Conservation (phyloP, 2,797 vertebrate genomes). For the Enoplosus armatus region DNA sequence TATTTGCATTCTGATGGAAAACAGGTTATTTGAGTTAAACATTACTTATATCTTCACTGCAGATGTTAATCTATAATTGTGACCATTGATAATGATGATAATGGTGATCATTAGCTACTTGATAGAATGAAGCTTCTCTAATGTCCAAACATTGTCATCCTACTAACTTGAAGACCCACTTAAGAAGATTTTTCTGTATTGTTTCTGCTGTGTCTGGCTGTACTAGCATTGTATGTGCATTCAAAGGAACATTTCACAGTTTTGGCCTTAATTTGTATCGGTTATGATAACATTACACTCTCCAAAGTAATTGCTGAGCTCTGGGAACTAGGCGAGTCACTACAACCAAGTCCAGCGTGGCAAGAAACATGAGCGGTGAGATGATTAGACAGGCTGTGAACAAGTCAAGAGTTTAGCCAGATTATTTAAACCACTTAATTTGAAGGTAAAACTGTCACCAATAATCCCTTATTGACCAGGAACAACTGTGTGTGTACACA, state of each 20-base stretch:
- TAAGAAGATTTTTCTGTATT: not conserved
- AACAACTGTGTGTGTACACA: not conserved
- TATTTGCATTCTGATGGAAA: not conserved
- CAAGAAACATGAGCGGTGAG: not conserved
- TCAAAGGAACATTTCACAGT: not conserved
- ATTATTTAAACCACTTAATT: not conserved
- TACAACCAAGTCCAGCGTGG: not conserved
- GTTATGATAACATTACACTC: not conserved
- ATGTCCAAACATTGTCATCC: not conserved
- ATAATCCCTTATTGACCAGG: not conserved
- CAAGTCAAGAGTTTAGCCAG: not conserved
- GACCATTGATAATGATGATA: too few relatives aligned
- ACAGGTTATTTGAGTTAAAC: not conserved
- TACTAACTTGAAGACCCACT: too few relatives aligned
- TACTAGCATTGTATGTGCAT: not conserved
- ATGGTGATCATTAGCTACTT: not conserved
- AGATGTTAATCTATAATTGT: too few relatives aligned
- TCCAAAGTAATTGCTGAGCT: not conserved
- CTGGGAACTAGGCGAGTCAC: too few relatives aligned
- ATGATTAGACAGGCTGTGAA: not conserved
- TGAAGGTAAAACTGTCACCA: not conserved
- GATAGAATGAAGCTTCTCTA: not conserved
- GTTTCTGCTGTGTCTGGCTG: not conserved
- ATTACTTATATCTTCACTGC: not conserved
- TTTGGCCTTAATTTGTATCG: not conserved